Evolutionary conservation across 2,113 vertebrate species (phyloP).

Genomic region (Elanoides forficatus): DNA sequence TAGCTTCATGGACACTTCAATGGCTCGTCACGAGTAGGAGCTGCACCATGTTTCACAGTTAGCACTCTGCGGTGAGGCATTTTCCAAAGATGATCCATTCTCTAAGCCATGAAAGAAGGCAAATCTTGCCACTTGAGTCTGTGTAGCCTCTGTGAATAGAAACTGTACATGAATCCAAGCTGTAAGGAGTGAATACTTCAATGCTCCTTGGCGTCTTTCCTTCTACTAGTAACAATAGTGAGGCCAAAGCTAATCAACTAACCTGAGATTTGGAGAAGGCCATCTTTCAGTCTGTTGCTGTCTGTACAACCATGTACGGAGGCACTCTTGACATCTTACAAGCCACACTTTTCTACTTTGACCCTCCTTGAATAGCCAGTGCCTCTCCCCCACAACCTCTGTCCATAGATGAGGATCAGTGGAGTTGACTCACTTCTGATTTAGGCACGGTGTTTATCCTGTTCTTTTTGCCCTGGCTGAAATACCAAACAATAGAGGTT

Average conservation of each 20-base stretch:
- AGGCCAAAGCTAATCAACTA: not conserved
- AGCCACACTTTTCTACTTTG: not conserved
- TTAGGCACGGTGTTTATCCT: not conserved
- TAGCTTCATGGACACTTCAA: too few relatives aligned
- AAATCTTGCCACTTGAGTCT: not conserved
- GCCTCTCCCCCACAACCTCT: not conserved
- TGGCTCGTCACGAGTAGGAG: not conserved
- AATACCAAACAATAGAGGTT: not conserved
- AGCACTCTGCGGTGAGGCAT: not conserved
- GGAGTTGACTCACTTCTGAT: not conserved
- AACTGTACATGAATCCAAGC: not conserved
- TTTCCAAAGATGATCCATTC: not conserved
- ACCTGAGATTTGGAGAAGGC: not conserved
- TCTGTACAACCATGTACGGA: fast-evolving
- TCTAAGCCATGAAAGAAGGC: not conserved
- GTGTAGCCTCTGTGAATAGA: not conserved
- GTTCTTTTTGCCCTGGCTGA: not conserved
- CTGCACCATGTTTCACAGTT: too few relatives aligned
- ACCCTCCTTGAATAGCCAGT: not conserved
- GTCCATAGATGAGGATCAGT: not conserved
- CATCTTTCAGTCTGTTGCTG: not conserved
- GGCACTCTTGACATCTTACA: not conserved
- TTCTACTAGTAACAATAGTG: fast-evolving
- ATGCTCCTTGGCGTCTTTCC: not conserved
- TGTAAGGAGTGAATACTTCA: not conserved